These are phyloP conservation scores for Gallinago stenura DNA, from an alignment of 2,797 vertebrate genomes.

Conservation along the genomic window DNA sequence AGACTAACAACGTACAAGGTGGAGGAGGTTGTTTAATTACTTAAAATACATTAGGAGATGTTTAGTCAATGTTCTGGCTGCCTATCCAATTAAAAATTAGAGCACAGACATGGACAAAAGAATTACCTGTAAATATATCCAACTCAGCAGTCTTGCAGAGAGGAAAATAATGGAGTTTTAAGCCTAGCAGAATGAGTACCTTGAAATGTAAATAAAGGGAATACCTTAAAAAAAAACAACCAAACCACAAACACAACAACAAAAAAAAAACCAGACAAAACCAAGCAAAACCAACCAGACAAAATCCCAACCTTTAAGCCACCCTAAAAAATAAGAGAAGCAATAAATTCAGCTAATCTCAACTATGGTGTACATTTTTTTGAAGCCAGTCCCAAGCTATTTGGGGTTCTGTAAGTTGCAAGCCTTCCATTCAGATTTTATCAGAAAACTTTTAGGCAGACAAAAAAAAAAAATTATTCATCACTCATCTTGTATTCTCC, in stretches of 20 bases:
- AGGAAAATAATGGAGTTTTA: background rate
- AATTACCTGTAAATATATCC: background rate
- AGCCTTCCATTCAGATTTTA: background rate
- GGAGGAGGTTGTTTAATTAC: background rate
- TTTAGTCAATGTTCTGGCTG: background rate
- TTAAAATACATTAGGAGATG: slow-evolving; percentile 25
- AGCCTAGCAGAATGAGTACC: background rate
- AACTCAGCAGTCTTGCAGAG: background rate
- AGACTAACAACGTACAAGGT: background rate
- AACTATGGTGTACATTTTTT: background rate
- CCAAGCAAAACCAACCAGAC: background rate
- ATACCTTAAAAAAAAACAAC: background rate
- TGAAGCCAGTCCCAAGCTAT: background rate
- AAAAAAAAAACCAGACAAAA: background rate
- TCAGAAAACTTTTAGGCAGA: background rate
- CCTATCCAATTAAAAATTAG: slow-evolving; percentile 20
- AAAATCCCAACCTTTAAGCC: background rate
- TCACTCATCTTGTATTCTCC: background rate
- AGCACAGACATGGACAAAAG: background rate
- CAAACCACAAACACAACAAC: background rate
- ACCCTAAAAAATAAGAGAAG: background rate
- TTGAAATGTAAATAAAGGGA: slow-evolving; percentile 10
- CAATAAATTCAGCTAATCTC: background rate
- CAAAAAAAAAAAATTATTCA: background rate
- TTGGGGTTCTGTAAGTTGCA: background rate